Percentiles rank a stretch among this genome's conserved stretches.
These are phyloP conservation scores for Danio rerio DNA, from an alignment of 2,113 vertebrate genomes.

Conservation along the genomic window GRCz12tu NC_133184.1:49453001-49453500, in stretches of 20 bases:
- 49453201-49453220: constrained; percentile 19
- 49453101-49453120: background rate
- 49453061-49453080: background rate
- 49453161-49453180: background rate
- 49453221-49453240: background rate
- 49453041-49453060: background rate
- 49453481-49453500: too few species aligned
- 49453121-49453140: background rate
- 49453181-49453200: constrained; percentile 1
- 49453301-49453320: constrained; percentile 11
- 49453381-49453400: too few species aligned
- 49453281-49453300: constrained; percentile 9
- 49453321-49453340: constrained; percentile 7
- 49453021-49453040: too few species aligned
- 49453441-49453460: too few species aligned
- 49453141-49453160: background rate
- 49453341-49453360: constrained; percentile 37
- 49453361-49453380: too few species aligned
- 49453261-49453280: background rate
- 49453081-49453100: background rate
- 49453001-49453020: background rate
- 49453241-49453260: constrained; percentile 15
- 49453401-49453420: too few species aligned
- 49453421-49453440: too few species aligned
- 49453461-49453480: too few species aligned